These are phyloP conservation scores for Leptopilina boulardi DNA, from an alignment of 1,140 invertebrate species.

Conservation along the genomic window DNA sequence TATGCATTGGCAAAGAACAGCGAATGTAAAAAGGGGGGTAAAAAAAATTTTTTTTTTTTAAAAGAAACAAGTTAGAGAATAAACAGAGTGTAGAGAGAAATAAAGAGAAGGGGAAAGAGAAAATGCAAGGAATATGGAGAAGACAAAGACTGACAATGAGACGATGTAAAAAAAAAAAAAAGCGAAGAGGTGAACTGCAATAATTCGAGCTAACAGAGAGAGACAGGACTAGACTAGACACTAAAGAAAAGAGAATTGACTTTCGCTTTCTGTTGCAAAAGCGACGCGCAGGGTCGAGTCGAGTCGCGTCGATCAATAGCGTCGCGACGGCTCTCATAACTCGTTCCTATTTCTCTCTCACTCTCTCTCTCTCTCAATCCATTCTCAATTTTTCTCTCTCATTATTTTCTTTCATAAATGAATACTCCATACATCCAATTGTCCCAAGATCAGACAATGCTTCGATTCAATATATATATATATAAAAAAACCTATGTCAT, in stretches of 20 bases:
- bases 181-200: slow-evolving; percentile 32
- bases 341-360: slow-evolving; percentile 41
- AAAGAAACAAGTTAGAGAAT: slow-evolving; percentile 32
- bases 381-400: slow-evolving; percentile 34
- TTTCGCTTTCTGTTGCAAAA: slow-evolving; percentile 67
- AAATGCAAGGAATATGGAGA: slow-evolving; percentile 47
- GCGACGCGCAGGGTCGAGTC: slow-evolving; percentile 62
- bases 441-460: slow-evolving; percentile 33
- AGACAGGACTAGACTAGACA: slow-evolving; percentile 55
- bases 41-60: too few species aligned
- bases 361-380: slow-evolving; percentile 39
- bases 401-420: slow-evolving; percentile 25
- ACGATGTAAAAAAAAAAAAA: neutral
- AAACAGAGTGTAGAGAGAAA: slow-evolving; percentile 42
- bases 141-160: slow-evolving; percentile 20
- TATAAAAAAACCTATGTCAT: neutral
- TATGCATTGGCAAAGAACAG: slow-evolving; percentile 45
- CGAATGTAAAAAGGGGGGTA: slow-evolving; percentile 41
- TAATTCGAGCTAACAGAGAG: slow-evolving; percentile 33
- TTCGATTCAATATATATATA: neutral
- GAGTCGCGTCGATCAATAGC: slow-evolving; percentile 70
- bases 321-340: slow-evolving; percentile 52
- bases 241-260: slow-evolving; percentile 63
- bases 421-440: slow-evolving; percentile 32
- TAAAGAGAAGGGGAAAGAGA: slow-evolving; percentile 39